Base-by-base conservation (phyloP, 2,888 invertebrate genomes). In the Aradus depressus region DNA sequence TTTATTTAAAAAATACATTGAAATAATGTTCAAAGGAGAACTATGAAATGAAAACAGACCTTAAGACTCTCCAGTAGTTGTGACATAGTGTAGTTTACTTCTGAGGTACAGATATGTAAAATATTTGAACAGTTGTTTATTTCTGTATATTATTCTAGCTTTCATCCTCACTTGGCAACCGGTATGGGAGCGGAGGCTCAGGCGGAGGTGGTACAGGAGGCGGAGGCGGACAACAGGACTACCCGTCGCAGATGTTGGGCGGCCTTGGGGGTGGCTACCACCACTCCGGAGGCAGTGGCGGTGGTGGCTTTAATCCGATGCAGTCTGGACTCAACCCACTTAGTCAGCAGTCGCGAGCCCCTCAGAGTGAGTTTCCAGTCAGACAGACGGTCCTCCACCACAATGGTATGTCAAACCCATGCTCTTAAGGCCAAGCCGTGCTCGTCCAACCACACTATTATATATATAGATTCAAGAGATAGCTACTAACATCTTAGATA, bases 321-420 rank as follows among this genome's bases (percentile, higher is more conserved):
- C 56, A 56, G 37, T 53, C 56, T 5, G 48, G 48, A 3, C 39
- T 52, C 12, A 32, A 53, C 21, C 41, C 53, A 10, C 22, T 55
- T 4, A 48, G 51, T 6, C 47, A 39, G 68, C 74, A 73, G 67
- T 72, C 75, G 31, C 49, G 44, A 41, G 25, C 25, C 16, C 53
- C 56, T 47, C 61, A 58, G 76, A 80, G 80, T 79, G 77, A 80
- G 78, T 79, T 76, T 42, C 47, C 47, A 6, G 45, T 47, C 21
- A 45, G 47, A 19, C 51, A 51, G 35, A 51, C 52, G 5, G 8
- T 14, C 8, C 42, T 42, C 5, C 37, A 34, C 21, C 51, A 51
- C 54, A 52, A 34, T 44, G 55, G 55, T 55, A 55, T 50, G 55
- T 55, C 50, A 32, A 42, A 22, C 37, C 47, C 38, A 21, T 21